Evolutionary conservation across 2,113 vertebrate species (phyloP).

Genomic region (Amphiprion percula): DNA sequence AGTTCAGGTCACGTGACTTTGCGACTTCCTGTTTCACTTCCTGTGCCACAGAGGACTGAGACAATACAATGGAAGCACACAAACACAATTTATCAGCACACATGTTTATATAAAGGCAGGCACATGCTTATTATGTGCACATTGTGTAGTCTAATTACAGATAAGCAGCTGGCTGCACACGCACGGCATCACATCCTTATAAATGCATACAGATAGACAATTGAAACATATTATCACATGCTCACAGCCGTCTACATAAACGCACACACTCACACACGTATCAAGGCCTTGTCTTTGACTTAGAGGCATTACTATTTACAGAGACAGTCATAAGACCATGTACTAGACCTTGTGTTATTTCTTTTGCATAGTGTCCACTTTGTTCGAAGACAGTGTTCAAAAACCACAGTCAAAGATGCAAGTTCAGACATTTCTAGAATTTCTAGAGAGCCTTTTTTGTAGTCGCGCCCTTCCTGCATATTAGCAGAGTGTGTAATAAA

Average conservation of each 20-base stretch:
- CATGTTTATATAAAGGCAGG: slow-evolving; percentile 6
- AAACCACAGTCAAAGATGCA: not conserved
- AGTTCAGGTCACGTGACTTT: slow-evolving; percentile 56
- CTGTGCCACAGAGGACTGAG: slow-evolving; percentile 31
- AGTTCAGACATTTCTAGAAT: not conserved
- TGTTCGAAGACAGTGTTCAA: slow-evolving; percentile 13
- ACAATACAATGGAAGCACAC: slow-evolving; percentile 37
- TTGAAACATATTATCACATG: not conserved
- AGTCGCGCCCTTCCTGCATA: not conserved
- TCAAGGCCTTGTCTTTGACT: not conserved
- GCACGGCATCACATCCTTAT: slow-evolving; percentile 6
- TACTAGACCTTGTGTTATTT: not conserved
- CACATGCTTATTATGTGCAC: not conserved
- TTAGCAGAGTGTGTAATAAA: not conserved
- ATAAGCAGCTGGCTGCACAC: slow-evolving; percentile 20
- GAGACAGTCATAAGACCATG: slow-evolving; percentile 54
- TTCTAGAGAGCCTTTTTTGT: not conserved
- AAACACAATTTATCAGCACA: slow-evolving; percentile 17
- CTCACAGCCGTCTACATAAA: not conserved
- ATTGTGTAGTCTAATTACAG: not conserved
- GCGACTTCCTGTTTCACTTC: slow-evolving; percentile 72
- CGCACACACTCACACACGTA: slow-evolving; percentile 10
- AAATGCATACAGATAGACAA: not conserved
- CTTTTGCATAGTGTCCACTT: slow-evolving; percentile 20
- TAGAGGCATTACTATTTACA: not conserved